Conservation (phyloP, 30 jellyfish, hydroid and myxozoan genomes). For the Aurelia aurita complex sp. Pacific region DNA sequence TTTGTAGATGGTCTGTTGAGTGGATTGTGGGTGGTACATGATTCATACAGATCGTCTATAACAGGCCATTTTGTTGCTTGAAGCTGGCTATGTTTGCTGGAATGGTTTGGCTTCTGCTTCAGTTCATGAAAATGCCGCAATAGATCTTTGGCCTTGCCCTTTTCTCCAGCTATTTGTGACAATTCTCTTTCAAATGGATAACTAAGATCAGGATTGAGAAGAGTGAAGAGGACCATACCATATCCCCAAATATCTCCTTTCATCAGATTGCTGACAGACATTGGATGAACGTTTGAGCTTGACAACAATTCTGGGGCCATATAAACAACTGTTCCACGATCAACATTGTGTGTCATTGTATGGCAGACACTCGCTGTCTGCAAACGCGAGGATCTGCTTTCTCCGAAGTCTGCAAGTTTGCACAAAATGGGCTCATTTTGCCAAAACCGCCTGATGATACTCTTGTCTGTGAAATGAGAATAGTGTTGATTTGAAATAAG, state of each 20-base stretch:
- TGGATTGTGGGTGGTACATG: too few relatives aligned
- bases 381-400: not conserved
- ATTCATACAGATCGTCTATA: not conserved
- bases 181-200: not conserved
- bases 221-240: not conserved
- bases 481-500: constrained; percentile 15
- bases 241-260: not conserved
- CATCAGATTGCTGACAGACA: not conserved
- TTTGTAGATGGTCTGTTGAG: too few relatives aligned
- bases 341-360: not conserved
- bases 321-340: constrained; percentile 1
- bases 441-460: not conserved
- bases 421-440: not conserved
- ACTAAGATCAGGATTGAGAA: not conserved
- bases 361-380: constrained; percentile 1
- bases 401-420: constrained; percentile 20
- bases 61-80: constrained; percentile 2
- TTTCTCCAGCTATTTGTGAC: not conserved
- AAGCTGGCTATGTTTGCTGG: not conserved
- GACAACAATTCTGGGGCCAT: constrained; percentile 16
- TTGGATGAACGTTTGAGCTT: not conserved
- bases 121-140: not conserved
- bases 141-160: not conserved
- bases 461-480: not conserved
- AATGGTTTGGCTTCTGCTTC: not conserved